phyloP scores from a whole-genome alignment of 2,888 invertebrate species.

The Rhodophaea formosa region DNA sequence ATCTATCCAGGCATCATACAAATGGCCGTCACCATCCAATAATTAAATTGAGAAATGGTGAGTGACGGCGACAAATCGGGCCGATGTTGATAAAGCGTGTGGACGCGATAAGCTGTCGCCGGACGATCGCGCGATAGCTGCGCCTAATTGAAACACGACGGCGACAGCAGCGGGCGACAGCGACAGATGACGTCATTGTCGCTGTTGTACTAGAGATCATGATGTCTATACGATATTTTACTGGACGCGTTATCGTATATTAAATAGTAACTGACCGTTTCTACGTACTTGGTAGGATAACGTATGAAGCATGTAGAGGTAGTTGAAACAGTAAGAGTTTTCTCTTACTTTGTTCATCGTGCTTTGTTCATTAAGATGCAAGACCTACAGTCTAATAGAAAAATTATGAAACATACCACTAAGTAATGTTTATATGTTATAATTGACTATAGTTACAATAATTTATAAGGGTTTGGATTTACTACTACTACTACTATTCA shows the following conservation, averaged over 20 bases:
- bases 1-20: conserved; percentile 18
- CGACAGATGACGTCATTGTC: conserved; percentile 22
- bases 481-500: too few species aligned
- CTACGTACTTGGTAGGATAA: too few species aligned
- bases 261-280: too few species aligned
- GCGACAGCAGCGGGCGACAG: conserved; percentile 20
- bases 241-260: not conserved
- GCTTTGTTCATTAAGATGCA: too few species aligned
- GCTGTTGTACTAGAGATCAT: not conserved
- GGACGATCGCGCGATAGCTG: conserved; percentile 20
- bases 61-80: conserved; percentile 39
- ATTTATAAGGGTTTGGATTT: too few species aligned
- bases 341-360: too few species aligned
- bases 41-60: conserved; percentile 45
- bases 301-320: too few species aligned
- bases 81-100: conserved; percentile 32
- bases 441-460: too few species aligned
- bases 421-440: too few species aligned
- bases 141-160: conserved; percentile 31
- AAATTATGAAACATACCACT: too few species aligned
- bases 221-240: not conserved
- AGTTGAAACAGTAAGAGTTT: too few species aligned
- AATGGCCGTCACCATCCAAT: conserved; percentile 28
- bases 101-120: conserved; percentile 19
- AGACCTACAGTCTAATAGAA: too few species aligned